Evolutionary conservation across 2,113 vertebrate species (phyloP).

Genomic region (Scomber japonicus): DNA sequence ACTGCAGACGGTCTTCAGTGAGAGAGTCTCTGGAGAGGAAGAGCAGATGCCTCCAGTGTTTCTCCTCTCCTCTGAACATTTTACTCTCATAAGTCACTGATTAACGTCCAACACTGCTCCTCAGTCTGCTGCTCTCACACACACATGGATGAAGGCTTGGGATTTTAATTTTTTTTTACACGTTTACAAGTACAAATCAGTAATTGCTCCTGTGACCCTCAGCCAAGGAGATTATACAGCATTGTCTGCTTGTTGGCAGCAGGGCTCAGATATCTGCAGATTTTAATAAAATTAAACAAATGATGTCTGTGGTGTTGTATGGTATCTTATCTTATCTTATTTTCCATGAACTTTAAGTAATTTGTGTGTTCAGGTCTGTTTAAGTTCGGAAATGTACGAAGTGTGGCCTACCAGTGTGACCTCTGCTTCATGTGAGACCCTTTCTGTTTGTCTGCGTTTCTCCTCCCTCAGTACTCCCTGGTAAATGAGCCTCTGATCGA

Average conservation of each 20-base stretch:
- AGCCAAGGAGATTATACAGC: background rate
- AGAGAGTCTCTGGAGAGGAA: conserved; percentile 45
- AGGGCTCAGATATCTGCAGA: background rate
- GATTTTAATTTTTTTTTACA: background rate
- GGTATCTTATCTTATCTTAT: background rate
- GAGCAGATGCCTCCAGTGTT: conserved; percentile 52
- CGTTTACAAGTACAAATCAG: background rate
- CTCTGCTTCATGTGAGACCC: conserved; percentile 6
- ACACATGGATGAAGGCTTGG: conserved; percentile 8
- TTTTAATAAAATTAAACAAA: background rate
- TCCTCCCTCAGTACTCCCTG: conserved; percentile 90
- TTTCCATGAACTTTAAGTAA: conserved; percentile 9
- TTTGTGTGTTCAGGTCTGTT: conserved; percentile 14
- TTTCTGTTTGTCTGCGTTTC: conserved; percentile 29
- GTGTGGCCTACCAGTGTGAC: background rate
- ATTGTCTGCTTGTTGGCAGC: conserved; percentile 18
- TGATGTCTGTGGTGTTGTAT: background rate
- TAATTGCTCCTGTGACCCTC: background rate
- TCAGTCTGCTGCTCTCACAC: conserved; percentile 25
- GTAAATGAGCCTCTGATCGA: conserved; percentile 97
- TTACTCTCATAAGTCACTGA: conserved; percentile 47
- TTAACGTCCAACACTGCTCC: conserved; percentile 35
- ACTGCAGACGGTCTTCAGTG: conserved; percentile 61
- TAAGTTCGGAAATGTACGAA: background rate
- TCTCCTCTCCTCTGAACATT: conserved; percentile 45